These are phyloP conservation scores for Molanna angustata DNA, from an alignment of 2,888 invertebrate species.

Conservation along the genomic window DNA sequence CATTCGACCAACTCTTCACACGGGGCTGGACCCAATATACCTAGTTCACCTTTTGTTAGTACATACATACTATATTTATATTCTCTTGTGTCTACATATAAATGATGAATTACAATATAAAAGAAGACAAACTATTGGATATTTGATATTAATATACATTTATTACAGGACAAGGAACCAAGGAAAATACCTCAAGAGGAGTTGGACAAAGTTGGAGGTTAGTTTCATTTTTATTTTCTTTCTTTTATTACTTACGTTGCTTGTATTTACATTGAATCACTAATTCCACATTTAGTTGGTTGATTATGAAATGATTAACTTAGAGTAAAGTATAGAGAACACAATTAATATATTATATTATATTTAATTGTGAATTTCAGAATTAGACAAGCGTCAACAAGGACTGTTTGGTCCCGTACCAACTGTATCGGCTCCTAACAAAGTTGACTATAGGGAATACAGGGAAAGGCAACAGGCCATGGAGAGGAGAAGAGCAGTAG, in stretches of 20 bases:
- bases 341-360: no score
- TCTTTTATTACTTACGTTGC: no score
- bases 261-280: no score
- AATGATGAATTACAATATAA: no score
- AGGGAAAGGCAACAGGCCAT: conserved; percentile 61
- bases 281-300: no score
- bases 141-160: no score
- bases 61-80: conserved; percentile 13
- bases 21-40: conserved; percentile 24
- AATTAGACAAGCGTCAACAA: conserved; percentile 27
- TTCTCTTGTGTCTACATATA: no score
- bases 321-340: no score
- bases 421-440: conserved; percentile 41
- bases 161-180: conserved; percentile 33
- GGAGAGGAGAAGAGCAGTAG: conserved; percentile 39
- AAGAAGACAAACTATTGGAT: no score
- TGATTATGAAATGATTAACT: no score
- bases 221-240: no score
- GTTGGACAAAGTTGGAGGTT: conserved; percentile 30
- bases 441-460: conserved; percentile 60
- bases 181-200: conserved; percentile 31
- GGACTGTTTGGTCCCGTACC: conserved; percentile 38
- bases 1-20: conserved; percentile 4
- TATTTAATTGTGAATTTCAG: conserved; percentile 19
- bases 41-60: conserved; percentile 53